phyloP scores from a whole-genome alignment of 1,140 invertebrate genomes.

The Aricia agestis region DNA sequence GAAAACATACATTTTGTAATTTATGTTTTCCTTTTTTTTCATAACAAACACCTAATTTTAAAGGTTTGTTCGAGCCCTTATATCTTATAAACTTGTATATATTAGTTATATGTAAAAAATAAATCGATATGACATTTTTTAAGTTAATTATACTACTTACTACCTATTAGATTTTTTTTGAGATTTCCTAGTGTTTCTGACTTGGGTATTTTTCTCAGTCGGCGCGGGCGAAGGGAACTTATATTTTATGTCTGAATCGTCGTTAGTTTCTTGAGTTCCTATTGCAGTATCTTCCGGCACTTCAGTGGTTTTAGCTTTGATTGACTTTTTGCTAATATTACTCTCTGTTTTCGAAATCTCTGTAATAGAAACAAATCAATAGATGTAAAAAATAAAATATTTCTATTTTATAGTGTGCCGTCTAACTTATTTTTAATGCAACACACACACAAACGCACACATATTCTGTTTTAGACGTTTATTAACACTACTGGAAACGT shows the following conservation, averaged over 20 bases:
- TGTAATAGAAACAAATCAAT: conserved; percentile 16
- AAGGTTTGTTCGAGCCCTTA: too few relatives aligned
- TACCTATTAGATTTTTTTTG: conserved; percentile 31
- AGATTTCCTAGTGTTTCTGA: conserved; percentile 18
- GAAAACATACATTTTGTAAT: too few relatives aligned
- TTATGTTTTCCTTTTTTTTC: too few relatives aligned
- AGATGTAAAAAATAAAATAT: too few relatives aligned
- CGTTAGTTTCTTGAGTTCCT: conserved; percentile 1
- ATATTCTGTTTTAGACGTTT: too few relatives aligned
- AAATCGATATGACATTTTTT: background rate
- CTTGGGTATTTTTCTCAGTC: background rate
- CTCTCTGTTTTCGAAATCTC: conserved; percentile 15
- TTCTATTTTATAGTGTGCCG: too few relatives aligned
- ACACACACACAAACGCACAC: too few relatives aligned
- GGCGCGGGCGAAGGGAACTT: conserved; percentile 37
- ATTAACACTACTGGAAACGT: too few relatives aligned
- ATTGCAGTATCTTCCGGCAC: background rate
- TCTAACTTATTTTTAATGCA: too few relatives aligned
- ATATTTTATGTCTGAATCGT: conserved; percentile 29
- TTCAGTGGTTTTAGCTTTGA: conserved; percentile 19
- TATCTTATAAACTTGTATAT: too few relatives aligned
- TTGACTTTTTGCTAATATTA: conserved; percentile 10
- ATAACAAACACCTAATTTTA: too few relatives aligned
- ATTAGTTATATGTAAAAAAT: background rate
- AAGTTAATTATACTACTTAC: conserved; percentile 26